Evolutionary conservation across 2,888 invertebrate genomes (phyloP), one percentile per base, ranked within the genome.

Genomic region (Rhaphigaster nebulosa): DNA sequence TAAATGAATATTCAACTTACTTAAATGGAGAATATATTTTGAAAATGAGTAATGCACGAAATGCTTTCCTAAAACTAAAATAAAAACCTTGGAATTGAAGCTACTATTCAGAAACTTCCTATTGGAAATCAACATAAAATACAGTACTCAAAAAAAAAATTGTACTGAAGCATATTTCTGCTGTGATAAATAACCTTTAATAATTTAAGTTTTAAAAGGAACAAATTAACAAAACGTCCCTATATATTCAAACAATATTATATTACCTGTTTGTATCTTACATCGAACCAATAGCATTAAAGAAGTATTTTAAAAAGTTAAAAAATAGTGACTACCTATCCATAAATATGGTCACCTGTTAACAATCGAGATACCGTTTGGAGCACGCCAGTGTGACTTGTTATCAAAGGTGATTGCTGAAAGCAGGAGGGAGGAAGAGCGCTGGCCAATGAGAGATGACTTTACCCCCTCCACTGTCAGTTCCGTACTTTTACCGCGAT

Each of bases 121-220:
- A 6, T 38, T 23, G 6, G 10, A 76, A 70, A 76, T 15, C 29
- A 29, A 23, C 38, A 38, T 76, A 1, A 76, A 38, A 56, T 20
- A 76, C 29, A 65, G 6, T 29, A 65, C 4, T 65, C 54, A 54
- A 54, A 23, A 12, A n/a, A 60, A n/a, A 65, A 3, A 29, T 23
- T 20, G 26, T 76, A 20, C 6, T 18, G 10, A 8, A 38, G 2
- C 70, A 38, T 76, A 76, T 34, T 76, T 23, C 34, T 38, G 12
- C 23, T 38, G 18, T 76, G 38, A 65, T n/a, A 29, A 65, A 76
- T 76, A 76, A 76, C 70, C 70, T 76, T 76, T 38, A 76, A 38
- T 10, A 38, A 76, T 20, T n/a, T 34, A 38, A 76, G 6, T 65
- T 65, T 29, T 15, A 65, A 23, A 76, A 76, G 4, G 4, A 38